phyloP scores from a whole-genome alignment of 2,888 invertebrate genomes.

The Mythimna vitellina region DNA sequence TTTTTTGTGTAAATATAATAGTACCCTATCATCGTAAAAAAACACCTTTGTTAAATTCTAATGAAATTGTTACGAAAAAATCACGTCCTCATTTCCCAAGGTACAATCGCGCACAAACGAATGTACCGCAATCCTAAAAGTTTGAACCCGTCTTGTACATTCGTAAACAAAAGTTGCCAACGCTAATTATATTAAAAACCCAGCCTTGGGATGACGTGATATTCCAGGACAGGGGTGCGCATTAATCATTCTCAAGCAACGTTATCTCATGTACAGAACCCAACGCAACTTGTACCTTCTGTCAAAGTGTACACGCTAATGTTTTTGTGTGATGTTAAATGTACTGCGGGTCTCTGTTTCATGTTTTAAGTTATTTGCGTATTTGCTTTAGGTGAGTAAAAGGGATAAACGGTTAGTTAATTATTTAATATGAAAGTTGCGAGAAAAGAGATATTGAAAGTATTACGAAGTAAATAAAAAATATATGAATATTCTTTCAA shows the following conservation, averaged over 20 bases:
- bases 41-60: not conserved
- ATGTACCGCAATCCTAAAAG: conserved; percentile 48
- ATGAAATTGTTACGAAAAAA: conserved; percentile 7
- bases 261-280: conserved; percentile 80
- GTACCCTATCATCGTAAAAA: not conserved
- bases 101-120: conserved; percentile 26
- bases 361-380: conserved; percentile 37
- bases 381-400: conserved; percentile 3
- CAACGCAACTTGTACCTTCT: conserved; percentile 71
- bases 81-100: not conserved
- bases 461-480: not conserved
- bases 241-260: conserved; percentile 84
- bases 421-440: not conserved
- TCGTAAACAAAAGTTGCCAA: conserved; percentile 76
- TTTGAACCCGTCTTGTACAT: conserved; percentile 64
- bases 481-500: not conserved
- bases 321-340: conserved; percentile 64
- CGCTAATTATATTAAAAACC: conserved; percentile 84
- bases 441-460: not conserved
- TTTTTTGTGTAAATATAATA: not conserved
- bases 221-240: conserved; percentile 79
- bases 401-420: not conserved
- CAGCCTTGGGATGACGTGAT: conserved; percentile 78
- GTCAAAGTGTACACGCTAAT: conserved; percentile 65
- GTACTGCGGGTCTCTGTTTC: conserved; percentile 46